A percentile compares a stretch with the other conserved stretches of the same genome.
Conservation (phyloP, 2,113 vertebrate species). For the Acanthochromis polyacanthus region DNA sequence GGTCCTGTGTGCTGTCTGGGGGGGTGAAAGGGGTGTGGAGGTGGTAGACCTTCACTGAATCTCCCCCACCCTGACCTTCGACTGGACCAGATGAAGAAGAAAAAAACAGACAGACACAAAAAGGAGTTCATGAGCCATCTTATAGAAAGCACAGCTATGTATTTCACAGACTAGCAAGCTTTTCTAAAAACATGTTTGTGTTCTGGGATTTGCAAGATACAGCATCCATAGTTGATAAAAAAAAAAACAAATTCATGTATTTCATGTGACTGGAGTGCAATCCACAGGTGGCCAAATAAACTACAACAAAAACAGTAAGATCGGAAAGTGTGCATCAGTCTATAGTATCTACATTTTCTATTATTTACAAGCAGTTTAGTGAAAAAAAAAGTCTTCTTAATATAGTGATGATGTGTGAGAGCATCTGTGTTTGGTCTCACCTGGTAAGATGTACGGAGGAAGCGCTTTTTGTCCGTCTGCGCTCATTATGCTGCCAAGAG, state of each 20-base stretch:
- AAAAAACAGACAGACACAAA: background rate
- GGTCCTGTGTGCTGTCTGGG: background rate
- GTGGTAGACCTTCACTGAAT: slow-evolving; percentile 77
- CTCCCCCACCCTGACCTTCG: background rate
- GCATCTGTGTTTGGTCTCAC: slow-evolving; percentile 43
- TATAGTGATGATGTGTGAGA: background rate
- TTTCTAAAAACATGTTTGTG: slow-evolving; percentile 10
- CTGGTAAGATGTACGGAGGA: slow-evolving; percentile 73
- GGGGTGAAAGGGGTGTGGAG: slow-evolving; percentile 79
- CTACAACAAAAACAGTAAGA: slow-evolving; percentile 59
- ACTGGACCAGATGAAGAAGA: slow-evolving; percentile 26
- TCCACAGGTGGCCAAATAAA: slow-evolving; percentile 67
- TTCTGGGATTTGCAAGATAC: slow-evolving; percentile 23
- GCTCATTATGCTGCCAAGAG: slow-evolving; percentile 70
- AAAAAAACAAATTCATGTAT: slow-evolving; percentile 24
- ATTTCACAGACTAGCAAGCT: background rate
- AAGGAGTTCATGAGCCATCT: background rate
- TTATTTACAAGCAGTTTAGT: slow-evolving; percentile 60
- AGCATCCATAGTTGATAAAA: slow-evolving; percentile 28
- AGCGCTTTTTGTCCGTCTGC: background rate
- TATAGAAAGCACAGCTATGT: too few relatives aligned
- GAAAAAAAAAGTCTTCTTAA: slow-evolving; percentile 59
- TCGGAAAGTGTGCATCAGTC: slow-evolving; percentile 46
- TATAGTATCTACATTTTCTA: slow-evolving; percentile 1
- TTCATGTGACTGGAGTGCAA: slow-evolving; percentile 54